Evolutionary conservation across 2,888 invertebrate species (phyloP), one percentile per base, ranked within the genome.

Genomic region (Aphidoletes aphidimyza): DNA sequence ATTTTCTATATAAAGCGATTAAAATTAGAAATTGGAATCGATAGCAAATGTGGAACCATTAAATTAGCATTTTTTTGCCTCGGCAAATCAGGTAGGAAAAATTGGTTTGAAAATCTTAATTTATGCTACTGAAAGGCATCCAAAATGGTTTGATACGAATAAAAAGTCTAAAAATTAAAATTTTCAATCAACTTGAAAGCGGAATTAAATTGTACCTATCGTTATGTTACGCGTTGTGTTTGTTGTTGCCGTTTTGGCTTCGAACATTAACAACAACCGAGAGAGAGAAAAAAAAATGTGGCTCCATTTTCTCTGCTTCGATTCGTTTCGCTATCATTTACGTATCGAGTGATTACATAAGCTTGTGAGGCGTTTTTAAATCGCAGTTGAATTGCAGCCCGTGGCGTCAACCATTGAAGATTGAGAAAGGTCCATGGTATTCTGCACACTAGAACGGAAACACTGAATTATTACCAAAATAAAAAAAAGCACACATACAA

Each of bases 371-470:
- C 11, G 19, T 42, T 42, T 9, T 54, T 54, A 54, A 42, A 42
- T 47, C 8, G 3, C 3, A 54, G n/a, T 22, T 54, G 54, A 26
- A 54, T 54, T 54, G 5, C 2, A 2, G 69, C 69, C 69, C 30
- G 14, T 69, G 69, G 69, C 69, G 69, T 69, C 34, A 69, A 14
- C 14, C 30, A 69, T 69, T 14, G 0, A 69, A n/a, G 34, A 30
- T 69, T 69, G 69, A 69, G 34, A 69, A 69, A 54, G 54, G 54
- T 54, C 54, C 54, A 54, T 54, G 54, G 26, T 47, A 11, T 54
- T 54, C 54, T 54, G 54, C 47, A 17, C 19, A 19, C 2, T 3
- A 1, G 17, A 69, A 34, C 14, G 30, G 34, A 3, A 69, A 69
- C n/a, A 69, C 14, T 1, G 69, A 69, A 69, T 9, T 30, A 30